Evolutionary conservation across 2,113 vertebrate species (phyloP).

Genomic region (Pao palembangensis): DNA sequence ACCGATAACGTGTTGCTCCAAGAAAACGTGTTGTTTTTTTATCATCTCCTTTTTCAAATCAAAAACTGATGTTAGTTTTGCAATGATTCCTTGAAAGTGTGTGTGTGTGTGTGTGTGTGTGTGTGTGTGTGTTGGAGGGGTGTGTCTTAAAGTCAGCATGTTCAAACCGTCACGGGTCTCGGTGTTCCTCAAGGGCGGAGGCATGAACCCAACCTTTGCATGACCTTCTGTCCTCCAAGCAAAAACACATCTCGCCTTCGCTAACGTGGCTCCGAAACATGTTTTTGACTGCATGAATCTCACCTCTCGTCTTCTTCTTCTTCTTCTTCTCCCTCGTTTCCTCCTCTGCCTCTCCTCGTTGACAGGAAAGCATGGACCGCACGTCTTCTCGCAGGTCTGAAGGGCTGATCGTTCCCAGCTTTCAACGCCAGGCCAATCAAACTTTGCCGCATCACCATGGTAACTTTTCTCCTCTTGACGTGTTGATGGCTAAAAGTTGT

Average conservation of each 20-base stretch:
- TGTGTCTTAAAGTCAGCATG: not conserved
- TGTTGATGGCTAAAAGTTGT: not conserved
- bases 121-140: too few relatives aligned
- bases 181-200: constrained; percentile 45
- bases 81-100: not conserved
- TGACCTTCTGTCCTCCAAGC: constrained; percentile 33
- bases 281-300: constrained; percentile 6
- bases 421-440: constrained; percentile 75
- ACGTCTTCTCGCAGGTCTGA: constrained; percentile 73
- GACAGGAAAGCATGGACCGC: constrained; percentile 87
- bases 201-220: constrained; percentile 10
- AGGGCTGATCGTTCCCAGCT: constrained; percentile 77
- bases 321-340: not conserved
- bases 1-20: constrained; percentile 23
- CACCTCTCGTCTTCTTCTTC: not conserved
- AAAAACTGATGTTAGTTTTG: constrained; percentile 9
- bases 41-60: constrained; percentile 1
- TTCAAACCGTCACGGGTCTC: constrained; percentile 26
- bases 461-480: constrained; percentile 51
- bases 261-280: constrained; percentile 18
- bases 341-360: constrained; percentile 15
- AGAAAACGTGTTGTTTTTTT: constrained; percentile 24
- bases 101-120: too few relatives aligned
- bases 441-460: constrained; percentile 82
- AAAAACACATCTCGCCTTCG: constrained; percentile 9